These are phyloP conservation scores for Penaeus chinensis DNA, from an alignment of 1,140 invertebrate species.

Conservation along the genomic window DNA sequence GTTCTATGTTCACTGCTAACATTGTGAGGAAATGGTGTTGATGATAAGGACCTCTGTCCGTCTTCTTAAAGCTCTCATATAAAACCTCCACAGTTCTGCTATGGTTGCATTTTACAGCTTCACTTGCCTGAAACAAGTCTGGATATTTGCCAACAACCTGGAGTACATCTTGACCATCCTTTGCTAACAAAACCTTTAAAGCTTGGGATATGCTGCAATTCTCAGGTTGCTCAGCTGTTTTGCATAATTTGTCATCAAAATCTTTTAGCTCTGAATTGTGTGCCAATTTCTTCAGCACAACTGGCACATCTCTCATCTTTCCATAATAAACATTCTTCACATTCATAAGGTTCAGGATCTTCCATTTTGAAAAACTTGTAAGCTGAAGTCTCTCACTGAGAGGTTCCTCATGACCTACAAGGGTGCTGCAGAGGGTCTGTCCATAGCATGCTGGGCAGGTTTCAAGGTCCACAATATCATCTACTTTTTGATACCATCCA, in stretches of 20 bases:
- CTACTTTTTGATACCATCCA: conserved; percentile 13
- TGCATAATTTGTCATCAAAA: background rate
- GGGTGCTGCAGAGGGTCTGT: conserved; percentile 5
- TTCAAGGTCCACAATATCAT: conserved; percentile 2
- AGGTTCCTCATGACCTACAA: background rate
- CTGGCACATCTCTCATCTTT: background rate
- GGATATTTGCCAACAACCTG: background rate
- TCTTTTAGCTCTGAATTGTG: background rate
- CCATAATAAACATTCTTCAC: conserved; percentile 19
- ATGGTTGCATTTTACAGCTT: conserved; percentile 2
- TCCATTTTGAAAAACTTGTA: background rate
- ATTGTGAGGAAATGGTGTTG: conserved; percentile 7
- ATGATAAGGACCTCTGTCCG: conserved; percentile 4
- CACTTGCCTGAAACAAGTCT: background rate
- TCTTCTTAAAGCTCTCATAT: background rate
- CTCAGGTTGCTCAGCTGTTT: background rate
- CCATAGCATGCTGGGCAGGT: conserved; percentile 12
- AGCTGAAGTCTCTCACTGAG: background rate
- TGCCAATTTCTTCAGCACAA: conserved; percentile 1
- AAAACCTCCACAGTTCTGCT: background rate
- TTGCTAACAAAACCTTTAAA: background rate
- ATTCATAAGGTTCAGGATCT: background rate
- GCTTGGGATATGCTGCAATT: conserved; percentile 11
- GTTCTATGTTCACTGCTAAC: conserved; percentile 8
- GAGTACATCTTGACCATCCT: background rate